phyloP scores from a whole-genome alignment of 2,888 invertebrate species.

The Priocnemis perturbator region DNA sequence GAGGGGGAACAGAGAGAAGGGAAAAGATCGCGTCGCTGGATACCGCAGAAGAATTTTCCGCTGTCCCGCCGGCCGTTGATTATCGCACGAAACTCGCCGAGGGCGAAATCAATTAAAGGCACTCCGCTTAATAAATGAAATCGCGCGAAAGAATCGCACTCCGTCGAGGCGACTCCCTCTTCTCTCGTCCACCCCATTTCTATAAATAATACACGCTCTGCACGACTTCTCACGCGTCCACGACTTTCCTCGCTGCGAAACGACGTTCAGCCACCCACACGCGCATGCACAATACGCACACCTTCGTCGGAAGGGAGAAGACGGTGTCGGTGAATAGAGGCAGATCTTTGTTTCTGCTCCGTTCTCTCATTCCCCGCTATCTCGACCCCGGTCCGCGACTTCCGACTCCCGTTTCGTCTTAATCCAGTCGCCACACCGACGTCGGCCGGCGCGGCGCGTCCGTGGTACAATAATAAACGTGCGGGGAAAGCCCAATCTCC shows the following conservation, averaged over 20 bases:
- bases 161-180: constrained; percentile 13
- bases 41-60: too few species aligned
- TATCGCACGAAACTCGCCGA: too few species aligned
- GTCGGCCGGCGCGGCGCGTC: constrained; percentile 37
- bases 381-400: constrained; percentile 50
- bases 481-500: constrained; percentile 66
- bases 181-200: too few species aligned
- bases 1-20: neutral
- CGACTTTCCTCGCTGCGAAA: too few species aligned
- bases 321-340: too few species aligned
- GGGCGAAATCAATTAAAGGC: constrained; percentile 6
- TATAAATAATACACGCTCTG: too few species aligned
- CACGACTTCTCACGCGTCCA: constrained; percentile 1
- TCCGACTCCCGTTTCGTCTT: constrained; percentile 70
- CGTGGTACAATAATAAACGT: constrained; percentile 67
- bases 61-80: too few species aligned
- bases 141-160: too few species aligned
- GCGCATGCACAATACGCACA: too few species aligned
- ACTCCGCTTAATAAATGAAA: constrained; percentile 33
- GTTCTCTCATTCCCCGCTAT: constrained; percentile 18
- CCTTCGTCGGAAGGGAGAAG: too few species aligned
- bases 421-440: constrained; percentile 53
- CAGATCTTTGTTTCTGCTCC: neutral
- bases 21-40: neutral
- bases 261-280: too few species aligned